Base-by-base conservation (phyloP, 2,113 vertebrate genomes). In the Amblyopsis rosae region DNA sequence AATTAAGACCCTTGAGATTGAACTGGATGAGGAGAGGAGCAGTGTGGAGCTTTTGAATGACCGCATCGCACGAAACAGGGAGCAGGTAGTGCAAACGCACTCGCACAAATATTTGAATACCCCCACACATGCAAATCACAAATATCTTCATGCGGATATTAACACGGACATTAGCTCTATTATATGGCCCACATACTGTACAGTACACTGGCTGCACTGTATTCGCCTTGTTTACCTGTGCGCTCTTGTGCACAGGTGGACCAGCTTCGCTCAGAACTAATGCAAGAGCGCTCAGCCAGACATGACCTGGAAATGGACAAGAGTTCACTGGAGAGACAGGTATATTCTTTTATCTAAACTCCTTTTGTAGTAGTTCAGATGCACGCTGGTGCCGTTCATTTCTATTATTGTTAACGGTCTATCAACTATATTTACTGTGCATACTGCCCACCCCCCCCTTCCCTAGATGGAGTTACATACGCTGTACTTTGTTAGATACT, bases 271-370 rank as follows among this genome's bases (percentile, higher is more conserved):
- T 89, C 94, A 0, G 97, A 98, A 73, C 92, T 98, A 71, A 91
- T 97, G 92, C 96, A 98, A 70, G 96, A 98, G 51, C 93, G 96
- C 0, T 92, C 95, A 0, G 88, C 85, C 1, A 90, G 94, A 11
- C 95, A 98, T 55, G 95, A 98, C 83, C 89, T 98, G 77, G 96
- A 98, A 84, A 97, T 96, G 56, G 96, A 98, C 82, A 98, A 98
- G 75, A 94, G 95, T 62, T 93, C 94, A 0, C 73, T 98, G 47
- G 97, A 98, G 85, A 91, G 95, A 91, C 97, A 98, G 94, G 96
- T 96, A 75, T 9, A n/a, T 51, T 15, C 12, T 51, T 15, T 12
- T 12, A 15, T 10, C 49, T 51, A 51, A 51, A 51, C 49, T 12
- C 13, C 3, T 5, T 26, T 26, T 12, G 49, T 51, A 12, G 3